Conservation (phyloP, 2,888 invertebrate genomes). For the Luffia ferchaultella region DNA sequence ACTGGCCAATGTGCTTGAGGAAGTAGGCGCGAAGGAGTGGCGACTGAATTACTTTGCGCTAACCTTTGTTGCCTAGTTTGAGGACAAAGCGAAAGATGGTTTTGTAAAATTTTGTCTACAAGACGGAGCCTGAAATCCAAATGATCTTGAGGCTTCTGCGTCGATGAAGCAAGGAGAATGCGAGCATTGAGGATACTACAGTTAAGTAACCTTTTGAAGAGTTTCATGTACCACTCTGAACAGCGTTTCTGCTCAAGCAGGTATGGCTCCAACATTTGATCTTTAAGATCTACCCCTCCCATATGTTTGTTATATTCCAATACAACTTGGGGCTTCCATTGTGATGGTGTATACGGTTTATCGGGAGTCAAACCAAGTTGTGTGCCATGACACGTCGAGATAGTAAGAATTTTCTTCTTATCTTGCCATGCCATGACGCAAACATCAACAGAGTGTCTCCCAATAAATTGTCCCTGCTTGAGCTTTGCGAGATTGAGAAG, state of each 20-base stretch:
- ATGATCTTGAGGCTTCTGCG: too few species aligned
- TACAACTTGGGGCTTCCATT: background rate
- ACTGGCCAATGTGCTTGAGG: too few species aligned
- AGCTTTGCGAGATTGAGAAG: background rate
- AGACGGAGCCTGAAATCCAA: too few species aligned
- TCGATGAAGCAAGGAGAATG: too few species aligned
- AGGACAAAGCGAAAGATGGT: too few species aligned
- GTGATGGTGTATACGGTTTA: background rate
- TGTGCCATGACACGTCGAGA: slow-evolving; percentile 16
- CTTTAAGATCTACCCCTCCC: slow-evolving; percentile 6
- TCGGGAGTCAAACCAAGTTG: background rate
- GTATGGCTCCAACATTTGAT: slow-evolving; percentile 10
- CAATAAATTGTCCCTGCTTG: background rate
- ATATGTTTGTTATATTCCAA: slow-evolving; percentile 8
- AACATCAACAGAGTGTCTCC: slow-evolving; percentile 5
- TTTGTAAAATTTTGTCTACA: too few species aligned
- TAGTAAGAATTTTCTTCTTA: slow-evolving; percentile 11
- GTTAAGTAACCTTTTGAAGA: slow-evolving; percentile 4
- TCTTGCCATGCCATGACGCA: slow-evolving; percentile 13
- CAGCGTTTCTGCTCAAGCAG: slow-evolving; percentile 13
- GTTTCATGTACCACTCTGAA: slow-evolving; percentile 14
- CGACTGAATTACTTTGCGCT: too few species aligned
- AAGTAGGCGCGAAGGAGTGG: too few species aligned
- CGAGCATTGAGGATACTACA: background rate
- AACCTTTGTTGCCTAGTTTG: too few species aligned